Conservation (phyloP, 1,140 invertebrate genomes). For the Drosophila athabasca region DNA sequence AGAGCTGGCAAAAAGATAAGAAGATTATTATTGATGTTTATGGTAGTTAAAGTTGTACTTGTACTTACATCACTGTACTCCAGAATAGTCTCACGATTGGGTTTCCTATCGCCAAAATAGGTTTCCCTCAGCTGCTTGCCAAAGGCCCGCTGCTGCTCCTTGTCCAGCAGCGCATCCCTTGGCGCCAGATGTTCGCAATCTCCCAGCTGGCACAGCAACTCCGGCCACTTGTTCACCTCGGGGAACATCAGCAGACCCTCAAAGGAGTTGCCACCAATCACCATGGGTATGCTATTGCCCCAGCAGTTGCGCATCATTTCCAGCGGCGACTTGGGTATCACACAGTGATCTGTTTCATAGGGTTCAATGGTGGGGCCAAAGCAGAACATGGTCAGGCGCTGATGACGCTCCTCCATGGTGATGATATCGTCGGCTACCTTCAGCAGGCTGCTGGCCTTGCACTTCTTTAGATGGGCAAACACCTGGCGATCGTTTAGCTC, state of each 20-base stretch:
- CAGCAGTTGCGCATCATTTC: conserved; percentile 80
- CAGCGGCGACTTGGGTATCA: conserved; percentile 75
- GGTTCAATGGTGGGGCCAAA: conserved; percentile 83
- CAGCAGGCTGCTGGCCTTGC: conserved; percentile 85
- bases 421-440: conserved; percentile 75
- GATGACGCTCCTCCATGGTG: conserved; percentile 72
- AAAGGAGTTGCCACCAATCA: conserved; percentile 83
- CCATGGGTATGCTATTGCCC: conserved; percentile 83
- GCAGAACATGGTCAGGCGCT: conserved; percentile 67
- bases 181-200: conserved; percentile 69
- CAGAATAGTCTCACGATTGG: conserved; percentile 61
- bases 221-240: conserved; percentile 73
- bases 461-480: conserved; percentile 60
- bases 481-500: conserved; percentile 58
- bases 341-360: conserved; percentile 60
- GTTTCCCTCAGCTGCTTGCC: conserved; percentile 49
- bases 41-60: too few species aligned
- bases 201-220: conserved; percentile 59
- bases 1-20: conserved; percentile 48
- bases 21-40: background rate
- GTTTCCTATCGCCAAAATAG: conserved; percentile 68
- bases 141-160: conserved; percentile 62
- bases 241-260: conserved; percentile 82
- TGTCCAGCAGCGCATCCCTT: conserved; percentile 59
- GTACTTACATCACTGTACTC: conserved; percentile 76